Conservation (phyloP, 2,888 invertebrate genomes). For the Rhaphigaster nebulosa region DNA sequence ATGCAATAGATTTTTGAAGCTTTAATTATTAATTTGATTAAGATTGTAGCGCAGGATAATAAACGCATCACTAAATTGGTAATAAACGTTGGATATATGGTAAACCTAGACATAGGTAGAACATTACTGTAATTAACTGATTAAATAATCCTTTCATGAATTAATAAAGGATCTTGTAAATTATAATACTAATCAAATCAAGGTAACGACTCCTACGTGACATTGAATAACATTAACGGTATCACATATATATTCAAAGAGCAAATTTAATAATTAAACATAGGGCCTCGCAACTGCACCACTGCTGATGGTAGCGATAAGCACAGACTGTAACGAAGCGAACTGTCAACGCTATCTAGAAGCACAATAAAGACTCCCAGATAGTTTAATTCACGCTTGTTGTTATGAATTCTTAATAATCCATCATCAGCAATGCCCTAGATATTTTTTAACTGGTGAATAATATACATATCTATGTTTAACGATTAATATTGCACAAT, state of each 20-base stretch:
- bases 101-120: background rate
- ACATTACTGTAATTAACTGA: background rate
- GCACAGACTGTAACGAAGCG: background rate
- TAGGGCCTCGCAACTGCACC: background rate
- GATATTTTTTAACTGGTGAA: background rate
- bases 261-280: background rate
- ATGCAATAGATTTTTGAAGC: background rate
- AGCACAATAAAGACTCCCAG: background rate
- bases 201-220: background rate
- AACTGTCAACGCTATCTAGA: background rate
- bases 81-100: background rate
- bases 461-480: background rate
- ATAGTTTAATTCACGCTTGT: background rate
- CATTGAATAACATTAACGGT: background rate
- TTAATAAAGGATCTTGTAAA: background rate
- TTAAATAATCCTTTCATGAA: background rate
- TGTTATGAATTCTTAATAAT: background rate
- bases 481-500: too few species aligned
- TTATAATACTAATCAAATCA: background rate
- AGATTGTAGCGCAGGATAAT: background rate
- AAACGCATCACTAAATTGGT: background rate
- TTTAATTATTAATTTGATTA: background rate
- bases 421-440: background rate
- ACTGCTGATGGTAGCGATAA: background rate
- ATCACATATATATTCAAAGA: background rate